These are phyloP conservation scores for Apotomis betuletana DNA, from an alignment of 2,888 invertebrate species.

Conservation along the genomic window DNA sequence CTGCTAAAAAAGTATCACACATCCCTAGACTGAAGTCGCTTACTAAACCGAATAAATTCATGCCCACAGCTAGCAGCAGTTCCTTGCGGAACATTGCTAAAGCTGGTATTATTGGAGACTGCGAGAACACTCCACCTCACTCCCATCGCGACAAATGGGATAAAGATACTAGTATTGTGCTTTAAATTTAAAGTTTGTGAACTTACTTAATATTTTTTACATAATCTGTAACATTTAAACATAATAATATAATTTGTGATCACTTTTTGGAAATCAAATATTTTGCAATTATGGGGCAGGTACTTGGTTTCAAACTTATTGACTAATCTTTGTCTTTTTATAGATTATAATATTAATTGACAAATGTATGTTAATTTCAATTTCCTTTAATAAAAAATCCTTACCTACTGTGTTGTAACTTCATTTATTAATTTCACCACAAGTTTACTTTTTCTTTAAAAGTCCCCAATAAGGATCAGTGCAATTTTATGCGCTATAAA, in stretches of 20 bases:
- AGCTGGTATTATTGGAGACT: constrained; percentile 66
- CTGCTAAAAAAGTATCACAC: constrained; percentile 70
- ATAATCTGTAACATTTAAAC: constrained; percentile 3
- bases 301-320: constrained; percentile 13
- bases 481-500: no score
- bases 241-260: constrained; percentile 8
- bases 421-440: neutral
- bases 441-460: neutral
- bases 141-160: constrained; percentile 79
- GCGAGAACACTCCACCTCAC: constrained; percentile 80
- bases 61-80: constrained; percentile 62
- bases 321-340: constrained; percentile 27
- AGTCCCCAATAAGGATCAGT: no score
- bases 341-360: constrained; percentile 19
- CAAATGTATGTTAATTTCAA: constrained; percentile 26
- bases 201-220: neutral
- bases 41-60: constrained; percentile 59
- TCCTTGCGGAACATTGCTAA: constrained; percentile 71
- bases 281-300: constrained; percentile 23
- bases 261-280: constrained; percentile 24
- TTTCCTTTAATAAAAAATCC: constrained; percentile 26
- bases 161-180: constrained; percentile 77
- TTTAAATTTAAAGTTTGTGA: constrained; percentile 47
- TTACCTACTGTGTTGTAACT: neutral
- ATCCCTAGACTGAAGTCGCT: constrained; percentile 76